Base-by-base conservation (phyloP, 2,888 invertebrate species). In the Glaucopsyche alexis region DNA sequence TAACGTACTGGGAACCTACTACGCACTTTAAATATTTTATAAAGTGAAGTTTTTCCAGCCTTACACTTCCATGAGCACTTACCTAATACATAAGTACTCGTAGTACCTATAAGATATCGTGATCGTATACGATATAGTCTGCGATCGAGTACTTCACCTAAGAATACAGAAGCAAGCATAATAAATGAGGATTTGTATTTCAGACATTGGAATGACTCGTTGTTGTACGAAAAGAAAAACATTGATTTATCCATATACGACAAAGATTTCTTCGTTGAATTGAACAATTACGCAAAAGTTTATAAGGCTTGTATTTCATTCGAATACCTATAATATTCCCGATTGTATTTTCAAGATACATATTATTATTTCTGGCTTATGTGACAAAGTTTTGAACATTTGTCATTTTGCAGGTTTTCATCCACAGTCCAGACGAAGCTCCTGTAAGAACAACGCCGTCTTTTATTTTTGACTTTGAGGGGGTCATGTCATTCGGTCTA, bases 231-330 rank as follows among this genome's bases (percentile, higher is more conserved):
- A 4, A 87, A 84, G 81, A 87, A 78, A 67, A 91, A 87, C 77
- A 85, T 91, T 70, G 86, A 91, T 72, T 83, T 93, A 19, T 87
- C 92, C 1, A 83, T 89, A 40, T 86, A 89, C 77, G 91, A 93
- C 75, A 85, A 84, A 55, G 90, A 91, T 77, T 89, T 89, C 79
- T 90, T 83, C 77, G 80, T 87, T 69, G 85, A 90, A 77, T 78
- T 93, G 71, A 77, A 83, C 69, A 85, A 90, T 78, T 91, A 90
- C 74, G 83, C 86, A n/a, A 80, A 84, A 19, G 77, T 82, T 14
- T 92, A 85, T 76, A 87, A 87, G 86, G 93, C 91, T 75, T 38
- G 83, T 77, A 38, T 14, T 64, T 6, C 29, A 38, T 47, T 50
- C 11, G 4, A 52, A 11, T 11, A 16, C n/a, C n/a, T 52, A 55